Percentiles rank a stretch among this genome's conserved stretches.
Conservation (phyloP, 2,113 vertebrate genomes). For the Anseranas semipalmata region DNA sequence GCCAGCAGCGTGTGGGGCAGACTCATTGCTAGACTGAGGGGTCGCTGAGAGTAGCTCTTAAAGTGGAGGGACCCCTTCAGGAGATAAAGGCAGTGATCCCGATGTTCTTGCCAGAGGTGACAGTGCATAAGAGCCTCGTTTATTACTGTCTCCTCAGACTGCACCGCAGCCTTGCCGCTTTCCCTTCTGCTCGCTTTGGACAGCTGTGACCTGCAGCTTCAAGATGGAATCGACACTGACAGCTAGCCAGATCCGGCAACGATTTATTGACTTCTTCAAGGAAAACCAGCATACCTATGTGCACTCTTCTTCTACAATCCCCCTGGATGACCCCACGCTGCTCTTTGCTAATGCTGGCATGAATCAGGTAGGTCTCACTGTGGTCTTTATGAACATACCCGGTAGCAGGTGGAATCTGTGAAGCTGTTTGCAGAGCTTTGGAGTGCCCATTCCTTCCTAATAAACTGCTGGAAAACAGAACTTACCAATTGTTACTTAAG, state of each 20-base stretch:
- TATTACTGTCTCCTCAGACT: not conserved
- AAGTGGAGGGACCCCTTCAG: not conserved
- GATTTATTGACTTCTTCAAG: constrained; percentile 94
- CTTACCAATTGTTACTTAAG: not conserved
- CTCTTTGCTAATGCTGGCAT: constrained; percentile 98
- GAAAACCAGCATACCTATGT: constrained; percentile 89
- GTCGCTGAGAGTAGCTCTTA: not conserved
- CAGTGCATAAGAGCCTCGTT: accelerated
- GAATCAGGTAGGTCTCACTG: constrained; percentile 88
- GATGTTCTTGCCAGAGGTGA: not conserved
- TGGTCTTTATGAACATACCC: accelerated
- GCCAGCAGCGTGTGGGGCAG: not conserved
- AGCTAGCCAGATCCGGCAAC: constrained; percentile 89
- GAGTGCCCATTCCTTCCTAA: not conserved
- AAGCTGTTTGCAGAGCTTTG: not conserved
- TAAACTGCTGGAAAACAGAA: not conserved
- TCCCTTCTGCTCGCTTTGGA: not conserved
- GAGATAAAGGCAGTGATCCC: not conserved
- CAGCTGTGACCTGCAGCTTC: constrained; percentile 1
- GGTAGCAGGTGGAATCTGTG: not conserved
- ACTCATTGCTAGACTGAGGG: not conserved
- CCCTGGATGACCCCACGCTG: constrained; percentile 94
- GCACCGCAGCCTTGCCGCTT: not conserved
- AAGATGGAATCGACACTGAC: constrained; percentile 86
- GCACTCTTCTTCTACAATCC: constrained; percentile 92